Conservation (phyloP, 2,113 vertebrate species). For the Nesogale talazaci region DNA sequence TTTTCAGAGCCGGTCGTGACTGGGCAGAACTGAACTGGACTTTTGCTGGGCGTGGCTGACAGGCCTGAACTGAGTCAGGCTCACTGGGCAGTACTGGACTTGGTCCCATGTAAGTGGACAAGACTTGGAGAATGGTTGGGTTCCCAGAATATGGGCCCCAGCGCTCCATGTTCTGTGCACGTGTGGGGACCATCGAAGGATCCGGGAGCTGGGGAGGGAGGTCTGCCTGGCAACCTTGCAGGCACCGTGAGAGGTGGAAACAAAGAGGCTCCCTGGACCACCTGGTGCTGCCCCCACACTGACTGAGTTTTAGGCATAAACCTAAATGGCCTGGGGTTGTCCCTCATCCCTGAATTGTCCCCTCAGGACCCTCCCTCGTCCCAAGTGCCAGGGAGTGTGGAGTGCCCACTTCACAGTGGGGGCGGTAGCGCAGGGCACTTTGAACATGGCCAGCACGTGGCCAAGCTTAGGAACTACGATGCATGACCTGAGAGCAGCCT, state of each 20-base stretch:
- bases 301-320: background rate
- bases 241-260: background rate
- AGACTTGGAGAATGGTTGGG: background rate
- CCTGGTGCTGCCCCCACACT: background rate
- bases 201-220: rapidly evolving
- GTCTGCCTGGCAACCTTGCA: background rate
- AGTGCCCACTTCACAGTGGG: too few relatives aligned
- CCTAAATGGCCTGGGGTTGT: too few relatives aligned
- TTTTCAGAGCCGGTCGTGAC: rapidly evolving
- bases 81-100: rapidly evolving
- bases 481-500: rapidly evolving
- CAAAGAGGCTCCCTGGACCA: background rate
- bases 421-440: background rate
- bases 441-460: too few relatives aligned
- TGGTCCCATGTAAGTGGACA: rapidly evolving
- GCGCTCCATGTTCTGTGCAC: background rate
- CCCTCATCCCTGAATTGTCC: background rate
- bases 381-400: background rate
- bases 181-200: background rate
- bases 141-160: background rate
- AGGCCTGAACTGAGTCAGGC: rapidly evolving
- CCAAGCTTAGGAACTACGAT: background rate
- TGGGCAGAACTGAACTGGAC: rapidly evolving
- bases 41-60: background rate
- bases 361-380: background rate